phyloP scores from a whole-genome alignment of 2,888 invertebrate species.

The Lasioglossum pauxillum region DNA sequence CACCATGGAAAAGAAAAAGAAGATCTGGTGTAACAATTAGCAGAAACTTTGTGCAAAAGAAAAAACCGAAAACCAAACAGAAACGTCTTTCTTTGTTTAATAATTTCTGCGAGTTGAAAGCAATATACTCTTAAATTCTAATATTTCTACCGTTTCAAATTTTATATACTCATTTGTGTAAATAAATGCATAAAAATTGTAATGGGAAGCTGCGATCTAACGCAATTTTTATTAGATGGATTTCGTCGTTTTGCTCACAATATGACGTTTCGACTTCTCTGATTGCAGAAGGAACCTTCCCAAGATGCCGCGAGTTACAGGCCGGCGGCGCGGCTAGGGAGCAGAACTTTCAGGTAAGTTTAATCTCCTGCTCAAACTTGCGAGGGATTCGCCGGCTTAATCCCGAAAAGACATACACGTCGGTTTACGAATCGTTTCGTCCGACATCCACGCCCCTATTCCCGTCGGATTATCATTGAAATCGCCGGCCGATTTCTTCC shows the following conservation, averaged over 20 bases:
- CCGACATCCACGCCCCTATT: slow-evolving; percentile 41
- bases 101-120: neutral
- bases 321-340: neutral
- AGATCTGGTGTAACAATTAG: neutral
- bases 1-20: neutral
- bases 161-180: neutral
- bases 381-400: slow-evolving; percentile 58
- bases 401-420: slow-evolving; percentile 65
- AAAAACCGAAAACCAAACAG: neutral
- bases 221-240: neutral
- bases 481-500: neutral
- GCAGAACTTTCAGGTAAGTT: slow-evolving; percentile 52
- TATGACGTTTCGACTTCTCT: slow-evolving; percentile 18
- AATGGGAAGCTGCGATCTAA: neutral
- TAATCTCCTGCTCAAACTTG: slow-evolving; percentile 58
- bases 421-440: slow-evolving; percentile 55
- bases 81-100: neutral
- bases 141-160: neutral
- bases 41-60: neutral
- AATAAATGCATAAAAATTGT: neutral
- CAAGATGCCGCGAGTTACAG: slow-evolving; percentile 26
- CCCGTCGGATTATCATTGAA: slow-evolving; percentile 36
- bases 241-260: neutral
- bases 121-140: neutral
- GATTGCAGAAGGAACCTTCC: slow-evolving; percentile 50